Evolutionary conservation across 2,797 vertebrate genomes (phyloP).

Genomic region (Peromyscus nudipes): DNA sequence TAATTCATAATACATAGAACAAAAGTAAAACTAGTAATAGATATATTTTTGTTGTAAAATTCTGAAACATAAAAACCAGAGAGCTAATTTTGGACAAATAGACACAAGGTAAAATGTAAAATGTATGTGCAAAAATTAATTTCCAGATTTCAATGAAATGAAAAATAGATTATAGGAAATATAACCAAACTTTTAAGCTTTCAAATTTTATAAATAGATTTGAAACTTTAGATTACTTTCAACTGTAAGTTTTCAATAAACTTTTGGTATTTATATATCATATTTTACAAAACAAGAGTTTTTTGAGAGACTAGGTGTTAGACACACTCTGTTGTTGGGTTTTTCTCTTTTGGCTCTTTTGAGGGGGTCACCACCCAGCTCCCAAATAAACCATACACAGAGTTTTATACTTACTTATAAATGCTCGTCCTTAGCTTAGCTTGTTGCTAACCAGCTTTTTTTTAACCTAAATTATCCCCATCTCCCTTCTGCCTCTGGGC

Average conservation of each 20-base stretch:
- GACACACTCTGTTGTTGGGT: neutral
- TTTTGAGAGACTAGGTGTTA: neutral
- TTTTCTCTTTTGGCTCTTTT: too few species aligned
- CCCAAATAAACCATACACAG: too few species aligned
- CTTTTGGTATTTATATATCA: neutral
- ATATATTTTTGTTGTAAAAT: constrained; percentile 4
- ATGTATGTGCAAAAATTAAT: neutral
- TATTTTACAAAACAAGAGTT: neutral
- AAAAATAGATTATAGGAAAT: constrained; percentile 6
- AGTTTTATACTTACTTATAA: too few species aligned
- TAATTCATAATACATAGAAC: constrained; percentile 36
- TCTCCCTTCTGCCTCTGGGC: too few species aligned
- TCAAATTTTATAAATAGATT: neutral
- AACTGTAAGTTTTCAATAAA: constrained; percentile 24
- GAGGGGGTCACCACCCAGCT: too few species aligned
- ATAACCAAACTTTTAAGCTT: neutral
- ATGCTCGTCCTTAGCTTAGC: too few species aligned
- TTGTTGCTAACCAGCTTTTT: too few species aligned
- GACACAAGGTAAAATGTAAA: constrained; percentile 7
- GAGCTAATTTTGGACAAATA: neutral
- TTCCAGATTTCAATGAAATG: neutral
- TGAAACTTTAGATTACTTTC: neutral
- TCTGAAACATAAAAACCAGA: constrained; percentile 45
- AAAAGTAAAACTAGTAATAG: constrained; percentile 59
- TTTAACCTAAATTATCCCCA: too few species aligned